These are phyloP conservation scores for Sander lucioperca DNA, from an alignment of 2,113 vertebrate species.

Conservation along the genomic window DNA sequence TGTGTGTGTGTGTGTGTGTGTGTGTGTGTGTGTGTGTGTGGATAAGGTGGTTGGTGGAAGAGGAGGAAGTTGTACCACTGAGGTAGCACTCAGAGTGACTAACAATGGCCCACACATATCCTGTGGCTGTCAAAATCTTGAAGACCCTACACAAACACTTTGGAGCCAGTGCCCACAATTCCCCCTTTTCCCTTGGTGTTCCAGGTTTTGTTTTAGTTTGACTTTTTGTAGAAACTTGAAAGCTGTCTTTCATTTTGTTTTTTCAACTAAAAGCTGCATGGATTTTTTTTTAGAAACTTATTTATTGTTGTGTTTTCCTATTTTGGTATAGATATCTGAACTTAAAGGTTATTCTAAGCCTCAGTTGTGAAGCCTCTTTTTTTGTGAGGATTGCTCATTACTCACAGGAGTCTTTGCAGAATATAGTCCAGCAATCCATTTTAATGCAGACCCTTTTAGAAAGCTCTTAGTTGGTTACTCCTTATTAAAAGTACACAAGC, in stretches of 20 bases:
- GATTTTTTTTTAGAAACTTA: conserved; percentile 49
- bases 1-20: too few species aligned
- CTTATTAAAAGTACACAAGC: conserved; percentile 30
- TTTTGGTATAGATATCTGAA: conserved; percentile 18
- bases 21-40: conserved; percentile 32
- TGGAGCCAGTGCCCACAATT: conserved; percentile 34
- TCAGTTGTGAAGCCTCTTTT: background rate
- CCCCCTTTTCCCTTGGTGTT: conserved; percentile 46
- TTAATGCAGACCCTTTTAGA: background rate
- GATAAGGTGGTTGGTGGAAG: conserved; percentile 57
- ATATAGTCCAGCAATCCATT: background rate
- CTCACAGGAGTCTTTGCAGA: background rate
- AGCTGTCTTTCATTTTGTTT: conserved; percentile 15
- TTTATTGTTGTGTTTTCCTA: conserved; percentile 14
- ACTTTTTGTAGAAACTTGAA: conserved; percentile 46
- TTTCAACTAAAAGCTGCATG: conserved; percentile 25
- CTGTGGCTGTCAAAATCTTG: conserved; percentile 76
- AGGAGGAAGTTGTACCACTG: conserved; percentile 76
- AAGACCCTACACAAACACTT: conserved; percentile 76
- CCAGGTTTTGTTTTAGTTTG: conserved; percentile 75
- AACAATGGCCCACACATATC: conserved; percentile 84
- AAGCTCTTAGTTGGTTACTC: background rate
- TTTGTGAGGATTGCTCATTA: background rate
- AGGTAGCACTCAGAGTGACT: conserved; percentile 72
- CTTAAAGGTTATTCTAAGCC: background rate